Base-by-base conservation (phyloP, 2,113 vertebrate species). In the Aix galericulata region DNA sequence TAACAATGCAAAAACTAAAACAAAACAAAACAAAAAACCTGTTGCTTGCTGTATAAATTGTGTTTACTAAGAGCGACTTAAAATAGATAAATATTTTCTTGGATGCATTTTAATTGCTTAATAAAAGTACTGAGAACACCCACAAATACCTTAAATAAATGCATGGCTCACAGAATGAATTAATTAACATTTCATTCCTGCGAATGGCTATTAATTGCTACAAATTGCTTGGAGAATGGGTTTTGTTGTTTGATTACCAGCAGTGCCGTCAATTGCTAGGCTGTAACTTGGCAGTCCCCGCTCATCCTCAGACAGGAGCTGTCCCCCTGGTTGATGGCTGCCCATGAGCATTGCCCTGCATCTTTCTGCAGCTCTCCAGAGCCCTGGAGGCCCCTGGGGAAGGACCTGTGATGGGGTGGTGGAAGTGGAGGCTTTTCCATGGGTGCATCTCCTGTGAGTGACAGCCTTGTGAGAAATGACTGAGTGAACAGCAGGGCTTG, bases 11-110 rank as follows among this genome's bases (percentile, higher is more conserved):
- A 93, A 97, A 96, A 52, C 18, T 10, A 40, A 40, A 40, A 40
- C 46, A 48, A 46, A 46, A 46, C 42, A 44, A 46, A 46, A 46
- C 18, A 46, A 46, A 77, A 93, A 93, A 96, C 91, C 86, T 55
- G 71, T 86, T 74, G 38, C 96, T 82, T 48, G 83, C 89, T 91
- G 78, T 93, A 89, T 88, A 93, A 90, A 90, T 88, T 17, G 56
- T 85, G 87, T 95, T 97, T 93, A 83, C 93, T 55, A 27, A 79
- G 93, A 95, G 91, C n/a, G 82, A 85, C 89, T 95, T 91, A 82
- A 91, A 96, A 91, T 6, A 84, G 95, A 96, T 96, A 95, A 96
- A 96, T 97, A 96, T 97, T 97, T 97, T 95, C 91, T 87, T 89
- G 91, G 94, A 87, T 3, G 91, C 68, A 40, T 96, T 96, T 94